Percentiles rank a stretch among this genome's conserved stretches.
phyloP scores from a whole-genome alignment of 2,888 invertebrate species.

The Dasysyrphus albostriatus region DNA sequence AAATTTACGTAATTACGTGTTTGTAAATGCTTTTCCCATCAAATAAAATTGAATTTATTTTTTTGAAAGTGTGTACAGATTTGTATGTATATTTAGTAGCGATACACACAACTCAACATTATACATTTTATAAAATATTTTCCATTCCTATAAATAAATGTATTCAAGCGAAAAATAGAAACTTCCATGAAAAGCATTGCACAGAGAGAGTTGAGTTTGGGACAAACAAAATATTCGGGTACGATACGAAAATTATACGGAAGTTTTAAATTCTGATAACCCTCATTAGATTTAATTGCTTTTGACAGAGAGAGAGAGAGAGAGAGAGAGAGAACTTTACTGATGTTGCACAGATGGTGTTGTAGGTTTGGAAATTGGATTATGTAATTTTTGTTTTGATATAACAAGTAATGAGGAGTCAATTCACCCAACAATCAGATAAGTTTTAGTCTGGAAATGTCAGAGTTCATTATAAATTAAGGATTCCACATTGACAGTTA shows the following conservation, averaged over 20 bases:
- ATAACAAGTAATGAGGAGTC: background rate
- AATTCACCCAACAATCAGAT: background rate
- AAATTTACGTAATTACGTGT: constrained; percentile 43
- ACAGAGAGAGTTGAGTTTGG: background rate
- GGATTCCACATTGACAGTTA: background rate
- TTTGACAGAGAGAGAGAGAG: constrained; percentile 20
- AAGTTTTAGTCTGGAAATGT: background rate
- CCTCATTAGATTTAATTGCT: constrained; percentile 65
- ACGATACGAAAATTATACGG: constrained; percentile 29
- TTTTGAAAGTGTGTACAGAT: background rate
- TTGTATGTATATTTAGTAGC: background rate
- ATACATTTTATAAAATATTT: constrained; percentile 9
- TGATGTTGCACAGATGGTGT: background rate
- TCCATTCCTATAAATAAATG: constrained; percentile 12
- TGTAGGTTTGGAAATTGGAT: background rate
- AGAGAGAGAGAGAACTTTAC: constrained; percentile 2
- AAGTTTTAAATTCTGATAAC: constrained; percentile 37
- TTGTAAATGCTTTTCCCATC: constrained; percentile 42
- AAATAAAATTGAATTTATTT: constrained; percentile 21
- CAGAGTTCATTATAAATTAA: background rate
- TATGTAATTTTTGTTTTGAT: constrained; percentile 9
- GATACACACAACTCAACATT: background rate
- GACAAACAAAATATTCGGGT: background rate
- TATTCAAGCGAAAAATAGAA: constrained; percentile 36
- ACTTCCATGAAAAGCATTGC: background rate